Evolutionary conservation across 2,113 vertebrate species (phyloP), one percentile per base, ranked within the genome.

Genomic region (Macquaria australasica): DNA sequence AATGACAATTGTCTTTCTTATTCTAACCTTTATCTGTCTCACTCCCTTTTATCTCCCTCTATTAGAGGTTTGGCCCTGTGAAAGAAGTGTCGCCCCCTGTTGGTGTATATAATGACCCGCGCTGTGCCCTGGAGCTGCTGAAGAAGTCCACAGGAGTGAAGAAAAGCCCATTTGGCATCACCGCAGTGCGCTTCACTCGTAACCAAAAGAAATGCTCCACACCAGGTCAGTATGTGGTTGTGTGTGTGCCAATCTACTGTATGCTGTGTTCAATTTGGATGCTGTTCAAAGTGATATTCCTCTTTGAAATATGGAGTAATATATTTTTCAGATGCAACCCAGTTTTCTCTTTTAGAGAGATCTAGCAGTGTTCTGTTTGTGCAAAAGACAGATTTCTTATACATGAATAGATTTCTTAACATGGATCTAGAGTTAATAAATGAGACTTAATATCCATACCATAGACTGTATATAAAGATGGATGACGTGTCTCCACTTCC

Each of bases 51-150:
- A 64, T 90, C 56, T 82, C 31, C 48, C 53, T 51, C 39, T 8
- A 12, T 82, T 85, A 97, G 96, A 94, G 95, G 79, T 97, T 98
- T 84, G 63, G 76, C 37, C 55, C 86, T 25, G 39, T 90, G 51
- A 97, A 96, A 90, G 96, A 96, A 85, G 86, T 93, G 78, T 84
- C 94, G 43, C 96, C 96, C 69, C 95, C 96, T 94, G 96, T 96
- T 82, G 97, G 95, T 37, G 84, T 83, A 1, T 96, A 97, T 79
- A 88, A 96, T 80, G 96, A 97, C 90, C 93, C 91, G 5, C 75
- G 73, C 62, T 94, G 88, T 79, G 92, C 95, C 88, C 84, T 96
- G 23, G 89, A 96, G 81, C 82, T 80, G 66, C 88, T 96, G 82
- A 96, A 90, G 80, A 96, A 94, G 94, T 87, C 64, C 70, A 75